phyloP scores from a whole-genome alignment of 2,113 vertebrate genomes.

The Paramisgurnus dabryanus region DNA sequence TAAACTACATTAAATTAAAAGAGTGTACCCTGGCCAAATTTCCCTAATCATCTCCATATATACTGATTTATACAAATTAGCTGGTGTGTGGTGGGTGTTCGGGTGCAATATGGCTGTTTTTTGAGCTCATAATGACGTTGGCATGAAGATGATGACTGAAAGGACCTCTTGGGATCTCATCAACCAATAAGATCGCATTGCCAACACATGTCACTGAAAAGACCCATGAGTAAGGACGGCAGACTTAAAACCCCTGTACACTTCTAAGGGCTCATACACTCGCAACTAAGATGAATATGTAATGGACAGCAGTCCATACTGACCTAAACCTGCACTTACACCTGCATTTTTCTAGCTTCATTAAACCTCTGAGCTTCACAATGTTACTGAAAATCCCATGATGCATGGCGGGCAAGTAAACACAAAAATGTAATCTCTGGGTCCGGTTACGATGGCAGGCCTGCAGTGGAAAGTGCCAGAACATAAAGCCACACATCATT shows the following conservation, averaged over 20 bases:
- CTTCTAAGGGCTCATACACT: no score
- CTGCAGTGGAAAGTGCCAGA: slow-evolving; percentile 15
- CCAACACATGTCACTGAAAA: no score
- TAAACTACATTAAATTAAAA: no score
- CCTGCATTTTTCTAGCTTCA: background rate
- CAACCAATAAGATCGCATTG: no score
- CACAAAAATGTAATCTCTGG: slow-evolving; percentile 35
- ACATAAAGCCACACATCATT: slow-evolving; percentile 37
- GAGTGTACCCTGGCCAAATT: no score
- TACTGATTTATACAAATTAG: no score
- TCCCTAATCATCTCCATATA: no score
- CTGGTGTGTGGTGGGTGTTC: no score
- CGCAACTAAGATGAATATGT: no score
- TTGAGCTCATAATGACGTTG: background rate
- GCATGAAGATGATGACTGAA: background rate
- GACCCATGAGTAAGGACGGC: no score
- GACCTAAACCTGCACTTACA: background rate
- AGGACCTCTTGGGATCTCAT: no score
- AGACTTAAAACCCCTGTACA: no score
- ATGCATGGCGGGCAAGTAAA: slow-evolving; percentile 37
- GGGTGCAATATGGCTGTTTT: background rate
- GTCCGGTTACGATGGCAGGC: slow-evolving; percentile 10
- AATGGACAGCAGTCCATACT: background rate
- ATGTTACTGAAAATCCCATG: slow-evolving; percentile 7
- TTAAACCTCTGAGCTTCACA: slow-evolving; percentile 2